These are phyloP conservation scores for Dryobotodes eremita DNA, from an alignment of 2,888 invertebrate species.

Conservation along the genomic window DNA sequence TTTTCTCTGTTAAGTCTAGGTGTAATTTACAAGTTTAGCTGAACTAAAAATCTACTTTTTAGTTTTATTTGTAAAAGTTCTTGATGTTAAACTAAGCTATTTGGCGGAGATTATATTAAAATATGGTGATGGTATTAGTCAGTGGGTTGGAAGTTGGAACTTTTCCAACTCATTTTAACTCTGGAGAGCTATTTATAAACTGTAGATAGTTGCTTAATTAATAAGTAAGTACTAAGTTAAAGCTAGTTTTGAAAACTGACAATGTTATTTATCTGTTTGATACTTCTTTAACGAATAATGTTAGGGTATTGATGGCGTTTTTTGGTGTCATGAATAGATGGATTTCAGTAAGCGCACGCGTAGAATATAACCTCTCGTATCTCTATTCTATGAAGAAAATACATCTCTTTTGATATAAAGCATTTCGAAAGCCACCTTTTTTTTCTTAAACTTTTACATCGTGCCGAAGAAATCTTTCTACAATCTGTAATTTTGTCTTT, in stretches of 20 bases:
- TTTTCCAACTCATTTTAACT: conserved; percentile 10
- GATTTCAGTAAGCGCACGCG: too few species aligned
- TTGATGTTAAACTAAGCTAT: conserved; percentile 11
- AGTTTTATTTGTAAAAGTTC: not conserved
- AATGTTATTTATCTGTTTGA: too few species aligned
- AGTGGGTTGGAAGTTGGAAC: not conserved
- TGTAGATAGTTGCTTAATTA: not conserved
- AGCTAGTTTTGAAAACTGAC: not conserved
- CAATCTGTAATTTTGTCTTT: too few species aligned
- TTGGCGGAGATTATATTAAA: conserved; percentile 25
- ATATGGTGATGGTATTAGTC: not conserved
- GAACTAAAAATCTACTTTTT: not conserved
- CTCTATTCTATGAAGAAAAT: too few species aligned
- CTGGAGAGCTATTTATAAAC: not conserved
- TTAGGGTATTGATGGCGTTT: too few species aligned
- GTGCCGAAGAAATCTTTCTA: too few species aligned
- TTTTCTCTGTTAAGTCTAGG: not conserved
- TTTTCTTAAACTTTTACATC: too few species aligned
- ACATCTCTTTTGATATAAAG: too few species aligned
- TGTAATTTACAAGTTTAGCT: not conserved
- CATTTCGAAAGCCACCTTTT: too few species aligned
- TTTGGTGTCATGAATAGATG: too few species aligned
- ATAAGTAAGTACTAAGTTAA: not conserved
- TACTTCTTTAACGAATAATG: too few species aligned
- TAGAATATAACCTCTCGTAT: too few species aligned